Base-by-base conservation (phyloP, 2,113 vertebrate species). In the Anas platyrhynchos region DNA sequence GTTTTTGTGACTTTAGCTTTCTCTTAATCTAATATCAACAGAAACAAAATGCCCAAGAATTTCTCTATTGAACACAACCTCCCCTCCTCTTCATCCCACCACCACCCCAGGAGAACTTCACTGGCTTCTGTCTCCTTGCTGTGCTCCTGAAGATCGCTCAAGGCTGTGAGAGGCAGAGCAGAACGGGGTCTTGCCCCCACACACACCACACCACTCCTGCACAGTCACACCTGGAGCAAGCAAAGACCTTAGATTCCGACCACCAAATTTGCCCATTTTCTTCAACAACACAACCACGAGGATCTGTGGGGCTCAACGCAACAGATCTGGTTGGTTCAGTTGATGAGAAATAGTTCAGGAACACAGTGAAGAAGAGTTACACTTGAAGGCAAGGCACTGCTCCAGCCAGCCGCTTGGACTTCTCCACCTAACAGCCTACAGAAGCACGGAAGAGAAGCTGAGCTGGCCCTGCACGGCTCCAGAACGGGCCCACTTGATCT, bases 401-500 rank as follows among this genome's bases (percentile, higher is more conserved):
- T 63, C 14, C 55, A 46, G 31, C 13, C 23, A 62, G 31, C 36
- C 13, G 59, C 25, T 52, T 31, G 25, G 26, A 68, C 50, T 63
- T 62, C 43, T 63, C 41, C 38, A 58, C 7, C 0, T 12, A 36
- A 21, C 26, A 74, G 36, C 0, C 2, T 0, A n/a, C 32, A 79
- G 77, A 67, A 78, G 13, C 29, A 38, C 0, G 0, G 3, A 15
- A 27, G 15, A 88, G 72, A 83, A 56, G 41, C 61, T 4, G 0
- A 74, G 34, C 11, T 13, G 2, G n/a, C 16, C 16, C 54, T 46
- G 5, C 0, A 0, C 1, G 9, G 50, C 27, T 32, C 23, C 11
- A 31, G 36, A 79, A 11, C 25, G 31, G 31, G 21, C 26, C 36
- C 18, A 22, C 13, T 14, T 46, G 36, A 80, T 23, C 5, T 3